Conservation (phyloP, 2,888 invertebrate species). For the Eurytoma adleriae region DNA sequence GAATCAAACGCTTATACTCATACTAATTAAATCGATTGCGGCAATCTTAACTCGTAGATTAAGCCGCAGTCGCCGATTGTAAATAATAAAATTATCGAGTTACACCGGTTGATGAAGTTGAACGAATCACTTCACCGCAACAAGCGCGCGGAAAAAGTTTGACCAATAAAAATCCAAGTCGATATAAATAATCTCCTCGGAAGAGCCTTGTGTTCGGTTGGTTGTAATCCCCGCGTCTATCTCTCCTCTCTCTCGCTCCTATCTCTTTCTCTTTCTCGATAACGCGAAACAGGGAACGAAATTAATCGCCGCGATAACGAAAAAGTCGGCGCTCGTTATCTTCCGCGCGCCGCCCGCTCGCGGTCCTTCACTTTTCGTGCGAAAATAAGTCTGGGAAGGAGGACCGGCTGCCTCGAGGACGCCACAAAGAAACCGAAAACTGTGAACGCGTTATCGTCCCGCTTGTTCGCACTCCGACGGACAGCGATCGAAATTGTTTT, state of each 20-base stretch:
- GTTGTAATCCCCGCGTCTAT: not conserved
- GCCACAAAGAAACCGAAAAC: slow-evolving; percentile 23
- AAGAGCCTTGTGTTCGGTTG: not conserved
- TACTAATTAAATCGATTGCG: no score
- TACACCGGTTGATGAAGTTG: no score
- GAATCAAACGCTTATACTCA: no score
- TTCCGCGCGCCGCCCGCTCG: not conserved
- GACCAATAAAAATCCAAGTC: not conserved
- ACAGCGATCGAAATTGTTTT: not conserved
- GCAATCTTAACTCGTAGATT: no score
- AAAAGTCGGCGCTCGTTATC: slow-evolving; percentile 46
- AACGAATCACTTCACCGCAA: no score
- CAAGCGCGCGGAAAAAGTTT: no score
- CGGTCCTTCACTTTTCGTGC: slow-evolving; percentile 19
- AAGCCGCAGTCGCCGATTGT: no score
- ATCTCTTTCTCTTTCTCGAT: slow-evolving; percentile 16
- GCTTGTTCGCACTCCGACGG: slow-evolving; percentile 18
- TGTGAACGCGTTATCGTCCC: slow-evolving; percentile 27
- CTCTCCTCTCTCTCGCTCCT: no score
- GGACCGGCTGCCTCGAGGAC: not conserved
- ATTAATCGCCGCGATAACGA: slow-evolving; percentile 54
- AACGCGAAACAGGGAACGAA: slow-evolving; percentile 18
- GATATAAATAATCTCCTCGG: slow-evolving; percentile 8
- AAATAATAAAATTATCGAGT: no score
- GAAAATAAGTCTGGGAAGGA: slow-evolving; percentile 19